Evolutionary conservation across 2,888 invertebrate genomes (phyloP).

Genomic region (Micoletzkya japonica): DNA sequence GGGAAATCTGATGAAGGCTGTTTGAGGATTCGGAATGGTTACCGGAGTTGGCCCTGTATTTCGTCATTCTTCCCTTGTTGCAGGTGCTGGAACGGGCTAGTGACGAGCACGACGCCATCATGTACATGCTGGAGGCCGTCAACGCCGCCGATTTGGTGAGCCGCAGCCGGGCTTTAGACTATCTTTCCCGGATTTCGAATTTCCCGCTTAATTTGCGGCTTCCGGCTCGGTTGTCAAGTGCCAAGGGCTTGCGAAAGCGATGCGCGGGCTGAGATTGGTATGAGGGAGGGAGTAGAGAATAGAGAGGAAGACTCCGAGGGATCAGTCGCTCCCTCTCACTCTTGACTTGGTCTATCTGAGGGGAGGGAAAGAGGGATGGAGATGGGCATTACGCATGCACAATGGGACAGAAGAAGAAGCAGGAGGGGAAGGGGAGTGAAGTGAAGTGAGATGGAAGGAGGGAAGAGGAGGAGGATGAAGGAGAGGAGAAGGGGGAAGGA

Average conservation of each 20-base stretch:
- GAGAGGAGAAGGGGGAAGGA: constrained; percentile 1
- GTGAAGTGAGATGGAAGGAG: background rate
- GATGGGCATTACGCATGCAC: constrained; percentile 16
- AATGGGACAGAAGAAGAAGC: constrained; percentile 19
- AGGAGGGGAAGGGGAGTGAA: background rate
- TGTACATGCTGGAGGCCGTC: constrained; percentile 83
- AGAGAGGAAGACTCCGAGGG: background rate
- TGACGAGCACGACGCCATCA: constrained; percentile 47
- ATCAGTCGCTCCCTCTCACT: background rate
- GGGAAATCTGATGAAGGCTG: no score
- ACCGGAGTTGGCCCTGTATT: no score
- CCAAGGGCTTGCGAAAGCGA: no score
- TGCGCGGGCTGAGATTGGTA: constrained; percentile 15
- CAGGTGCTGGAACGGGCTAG: constrained; percentile 52
- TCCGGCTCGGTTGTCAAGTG: no score
- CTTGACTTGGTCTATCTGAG: background rate
- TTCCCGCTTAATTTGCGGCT: no score
- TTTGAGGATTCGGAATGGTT: no score
- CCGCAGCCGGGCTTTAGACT: no score
- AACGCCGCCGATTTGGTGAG: constrained; percentile 95
- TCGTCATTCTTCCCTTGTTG: no score
- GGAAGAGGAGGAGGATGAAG: constrained; percentile 1
- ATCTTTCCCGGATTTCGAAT: no score
- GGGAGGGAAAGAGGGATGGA: background rate
- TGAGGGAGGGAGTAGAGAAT: background rate